Evolutionary conservation across 2,888 invertebrate genomes (phyloP).

Genomic region (Melieria crassipennis): DNA sequence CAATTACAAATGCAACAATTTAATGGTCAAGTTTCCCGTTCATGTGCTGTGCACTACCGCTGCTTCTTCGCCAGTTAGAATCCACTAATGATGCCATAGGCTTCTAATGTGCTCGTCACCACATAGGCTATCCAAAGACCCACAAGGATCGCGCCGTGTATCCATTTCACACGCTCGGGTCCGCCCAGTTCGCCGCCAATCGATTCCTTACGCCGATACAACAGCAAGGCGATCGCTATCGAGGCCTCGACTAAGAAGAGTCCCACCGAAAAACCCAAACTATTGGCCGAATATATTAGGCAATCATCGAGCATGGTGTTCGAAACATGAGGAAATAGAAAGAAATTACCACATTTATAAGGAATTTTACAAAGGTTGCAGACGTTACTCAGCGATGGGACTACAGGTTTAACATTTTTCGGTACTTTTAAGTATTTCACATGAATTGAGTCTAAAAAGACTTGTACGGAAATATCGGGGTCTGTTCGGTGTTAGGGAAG

Average conservation of each 20-base stretch:
- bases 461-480: no score
- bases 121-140: conserved; percentile 93
- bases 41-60: no score
- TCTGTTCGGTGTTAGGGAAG: no score
- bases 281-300: no score
- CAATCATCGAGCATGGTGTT: no score
- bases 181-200: conserved; percentile 97
- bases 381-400: neutral
- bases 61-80: conserved; percentile 71
- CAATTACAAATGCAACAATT: no score
- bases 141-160: conserved; percentile 83
- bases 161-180: conserved; percentile 76
- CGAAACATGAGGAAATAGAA: neutral
- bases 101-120: conserved; percentile 90
- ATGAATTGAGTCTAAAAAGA: no score
- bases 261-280: conserved; percentile 96
- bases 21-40: no score
- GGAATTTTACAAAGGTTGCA: conserved; percentile 36
- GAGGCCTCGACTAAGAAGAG: conserved; percentile 92
- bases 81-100: conserved; percentile 88
- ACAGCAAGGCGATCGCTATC: conserved; percentile 81
- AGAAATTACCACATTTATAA: neutral
- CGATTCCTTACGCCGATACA: conserved; percentile 79
- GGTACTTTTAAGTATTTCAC: no score
- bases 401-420: no score